Percentiles rank a stretch among this genome's conserved stretches.
Conservation (phyloP, 2,113 vertebrate species). For the Rousettus leschenaultii region DNA sequence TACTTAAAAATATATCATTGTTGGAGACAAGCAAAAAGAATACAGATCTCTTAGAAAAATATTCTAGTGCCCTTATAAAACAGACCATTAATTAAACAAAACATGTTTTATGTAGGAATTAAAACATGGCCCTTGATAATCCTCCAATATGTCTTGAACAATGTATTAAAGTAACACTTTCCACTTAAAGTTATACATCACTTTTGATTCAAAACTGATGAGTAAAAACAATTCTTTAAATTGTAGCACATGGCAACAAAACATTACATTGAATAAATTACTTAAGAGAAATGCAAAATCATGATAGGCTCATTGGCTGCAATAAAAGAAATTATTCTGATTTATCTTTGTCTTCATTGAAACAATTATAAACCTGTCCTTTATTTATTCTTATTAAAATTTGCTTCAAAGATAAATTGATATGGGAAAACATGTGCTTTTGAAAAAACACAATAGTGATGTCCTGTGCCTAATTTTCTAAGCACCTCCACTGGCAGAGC, state of each 20-base stretch:
- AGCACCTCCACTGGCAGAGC: not conserved
- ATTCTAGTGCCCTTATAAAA: not conserved
- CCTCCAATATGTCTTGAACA: not conserved
- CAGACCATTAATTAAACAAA: not conserved
- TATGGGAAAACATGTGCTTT: not conserved
- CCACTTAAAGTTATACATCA: not conserved
- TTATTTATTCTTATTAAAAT: not conserved
- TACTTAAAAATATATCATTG: not conserved
- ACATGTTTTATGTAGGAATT: not conserved
- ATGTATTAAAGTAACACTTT: not conserved
- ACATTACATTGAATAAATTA: not conserved
- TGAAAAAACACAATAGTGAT: not conserved
- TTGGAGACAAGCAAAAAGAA: not conserved
- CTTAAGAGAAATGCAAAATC: not conserved
- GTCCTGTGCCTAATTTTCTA: not conserved
- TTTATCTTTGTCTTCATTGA: constrained; percentile 4
- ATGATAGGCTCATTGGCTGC: not conserved
- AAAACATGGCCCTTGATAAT: not conserved
- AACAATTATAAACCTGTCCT: not conserved
- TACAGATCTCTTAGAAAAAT: not conserved
- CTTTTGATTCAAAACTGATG: not conserved
- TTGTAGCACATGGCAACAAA: not conserved
- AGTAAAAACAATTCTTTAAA: not conserved
- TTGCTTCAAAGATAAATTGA: not conserved
- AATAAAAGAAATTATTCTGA: not conserved